A percentile compares a stretch with the other conserved stretches of the same genome.
Conservation (phyloP, 2,797 vertebrate genomes). For the Artibeus lituratus region DNA sequence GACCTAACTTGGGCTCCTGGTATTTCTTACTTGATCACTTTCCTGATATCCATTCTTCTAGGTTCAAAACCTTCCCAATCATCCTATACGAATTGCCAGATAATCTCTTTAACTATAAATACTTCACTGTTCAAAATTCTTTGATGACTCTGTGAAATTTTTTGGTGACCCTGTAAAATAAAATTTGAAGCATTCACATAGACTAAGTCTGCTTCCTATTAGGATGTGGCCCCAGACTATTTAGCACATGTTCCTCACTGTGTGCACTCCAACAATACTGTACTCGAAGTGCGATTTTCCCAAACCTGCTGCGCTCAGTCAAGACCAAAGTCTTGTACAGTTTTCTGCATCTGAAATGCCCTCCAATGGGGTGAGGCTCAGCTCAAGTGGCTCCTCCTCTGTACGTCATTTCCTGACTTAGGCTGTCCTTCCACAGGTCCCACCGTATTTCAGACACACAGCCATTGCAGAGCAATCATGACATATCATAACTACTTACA, state of each 20-base stretch:
- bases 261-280: neutral
- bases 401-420: neutral
- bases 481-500: neutral
- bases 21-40: neutral
- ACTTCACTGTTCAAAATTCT: neutral
- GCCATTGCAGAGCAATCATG: neutral
- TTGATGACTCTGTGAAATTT: neutral
- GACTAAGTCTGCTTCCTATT: neutral
- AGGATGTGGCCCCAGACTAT: neutral
- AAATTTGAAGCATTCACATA: neutral
- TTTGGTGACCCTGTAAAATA: neutral
- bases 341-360: neutral
- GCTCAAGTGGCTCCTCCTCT: neutral
- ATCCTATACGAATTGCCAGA: neutral
- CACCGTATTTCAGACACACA: neutral
- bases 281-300: neutral
- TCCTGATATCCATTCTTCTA: neutral
- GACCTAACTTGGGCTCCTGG: neutral
- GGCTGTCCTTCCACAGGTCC: neutral
- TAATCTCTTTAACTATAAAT: neutral
- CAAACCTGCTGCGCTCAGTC: neutral
- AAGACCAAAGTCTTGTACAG: neutral
- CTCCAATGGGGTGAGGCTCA: neutral
- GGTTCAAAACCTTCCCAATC: neutral
- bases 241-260: neutral